A percentile compares a stretch with the other conserved stretches of the same genome.
phyloP scores from a whole-genome alignment of 2,888 invertebrate species.

The Rhynchonema sp. region DNA sequence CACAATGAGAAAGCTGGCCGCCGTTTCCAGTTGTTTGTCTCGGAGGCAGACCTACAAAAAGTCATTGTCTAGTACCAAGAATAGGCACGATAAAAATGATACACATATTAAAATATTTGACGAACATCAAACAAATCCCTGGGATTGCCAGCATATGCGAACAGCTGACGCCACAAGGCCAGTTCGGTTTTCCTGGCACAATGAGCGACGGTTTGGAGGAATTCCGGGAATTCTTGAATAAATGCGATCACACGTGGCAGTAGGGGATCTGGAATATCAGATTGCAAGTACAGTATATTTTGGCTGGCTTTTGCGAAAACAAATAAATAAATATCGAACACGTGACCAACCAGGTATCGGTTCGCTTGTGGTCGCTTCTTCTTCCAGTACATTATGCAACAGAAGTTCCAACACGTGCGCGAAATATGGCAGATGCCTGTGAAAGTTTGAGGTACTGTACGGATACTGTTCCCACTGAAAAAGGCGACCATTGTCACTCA shows the following conservation, averaged over 20 bases:
- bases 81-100: neutral
- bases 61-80: too few relatives aligned
- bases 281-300: neutral
- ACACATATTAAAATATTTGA: neutral
- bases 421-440: constrained; percentile 72
- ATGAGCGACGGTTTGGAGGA: constrained; percentile 82
- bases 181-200: constrained; percentile 98
- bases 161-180: constrained; percentile 94
- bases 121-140: constrained; percentile 58
- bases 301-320: too few relatives aligned
- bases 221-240: constrained; percentile 93
- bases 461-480: too few relatives aligned
- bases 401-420: constrained; percentile 86
- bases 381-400: constrained; percentile 83
- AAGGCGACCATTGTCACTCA: too few relatives aligned
- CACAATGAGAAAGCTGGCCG: constrained; percentile 91
- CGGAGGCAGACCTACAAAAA: neutral
- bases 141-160: constrained; percentile 87
- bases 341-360: constrained; percentile 57
- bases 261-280: constrained; percentile 51
- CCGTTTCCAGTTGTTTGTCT: constrained; percentile 56
- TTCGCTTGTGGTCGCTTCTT: constrained; percentile 95
- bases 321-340: too few relatives aligned
- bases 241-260: constrained; percentile 91
- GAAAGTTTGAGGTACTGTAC: too few relatives aligned